Conservation (phyloP, 2,113 vertebrate species). For the Brachyhypopomus occidentalis region DNA sequence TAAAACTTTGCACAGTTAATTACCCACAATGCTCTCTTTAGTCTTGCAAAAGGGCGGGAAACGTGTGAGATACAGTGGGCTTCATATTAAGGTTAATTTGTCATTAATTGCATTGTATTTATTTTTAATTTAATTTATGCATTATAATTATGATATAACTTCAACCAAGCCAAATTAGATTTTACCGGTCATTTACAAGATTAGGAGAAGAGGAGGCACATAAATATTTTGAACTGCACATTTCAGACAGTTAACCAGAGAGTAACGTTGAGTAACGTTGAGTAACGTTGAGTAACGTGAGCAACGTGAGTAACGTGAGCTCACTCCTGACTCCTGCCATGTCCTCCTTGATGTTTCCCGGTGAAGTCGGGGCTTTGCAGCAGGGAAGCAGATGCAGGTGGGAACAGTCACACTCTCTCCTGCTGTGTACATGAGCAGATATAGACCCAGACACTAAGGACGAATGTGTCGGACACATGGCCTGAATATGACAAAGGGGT, state of each 20-base stretch:
- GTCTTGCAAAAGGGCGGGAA: conserved; percentile 35
- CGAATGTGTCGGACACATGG: conserved; percentile 23
- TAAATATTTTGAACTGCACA: conserved; percentile 16
- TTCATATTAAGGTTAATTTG: too few species aligned
- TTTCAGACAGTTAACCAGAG: background rate
- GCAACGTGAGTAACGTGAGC: background rate
- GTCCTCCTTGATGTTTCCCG: too few species aligned
- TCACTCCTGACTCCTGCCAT: conserved; percentile 7
- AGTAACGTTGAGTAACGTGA: background rate
- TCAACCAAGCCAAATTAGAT: too few species aligned
- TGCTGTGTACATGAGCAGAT: background rate
- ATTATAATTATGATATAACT: too few species aligned
- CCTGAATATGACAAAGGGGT: conserved; percentile 31
- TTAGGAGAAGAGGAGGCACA: background rate
- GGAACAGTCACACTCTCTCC: too few species aligned
- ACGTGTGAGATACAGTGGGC: too few species aligned
- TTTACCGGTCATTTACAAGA: too few species aligned
- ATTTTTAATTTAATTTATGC: background rate
- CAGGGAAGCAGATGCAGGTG: background rate
- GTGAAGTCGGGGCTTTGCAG: background rate
- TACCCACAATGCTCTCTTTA: conserved; percentile 49
- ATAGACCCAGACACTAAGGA: background rate
- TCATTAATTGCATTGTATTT: background rate
- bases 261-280: background rate
- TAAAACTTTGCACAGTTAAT: conserved; percentile 34